Percentiles rank a stretch among this genome's conserved stretches.
Evolutionary conservation across 2,113 vertebrate species (phyloP).

Genomic region (Dromaius novaehollandiae): DNA sequence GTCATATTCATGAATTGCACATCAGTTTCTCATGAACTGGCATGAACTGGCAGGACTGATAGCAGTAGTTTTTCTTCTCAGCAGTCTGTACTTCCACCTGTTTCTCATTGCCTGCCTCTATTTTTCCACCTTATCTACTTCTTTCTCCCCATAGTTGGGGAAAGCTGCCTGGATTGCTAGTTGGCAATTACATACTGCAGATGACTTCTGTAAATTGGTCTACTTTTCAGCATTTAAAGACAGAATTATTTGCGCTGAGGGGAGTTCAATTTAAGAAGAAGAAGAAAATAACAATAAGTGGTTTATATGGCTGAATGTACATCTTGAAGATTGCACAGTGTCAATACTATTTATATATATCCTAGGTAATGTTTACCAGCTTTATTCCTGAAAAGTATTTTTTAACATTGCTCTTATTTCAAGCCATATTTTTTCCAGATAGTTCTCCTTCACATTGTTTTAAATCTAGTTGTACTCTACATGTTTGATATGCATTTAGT

Average conservation of each 20-base stretch:
- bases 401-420: neutral
- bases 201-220: constrained; percentile 11
- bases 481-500: neutral
- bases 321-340: neutral
- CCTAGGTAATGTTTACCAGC: neutral
- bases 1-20: constrained; percentile 56
- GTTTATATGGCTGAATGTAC: neutral
- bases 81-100: constrained; percentile 11
- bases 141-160: neutral
- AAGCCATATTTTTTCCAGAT: neutral
- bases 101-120: constrained; percentile 19
- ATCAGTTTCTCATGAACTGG: constrained; percentile 41
- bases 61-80: constrained; percentile 34
- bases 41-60: constrained; percentile 27
- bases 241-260: neutral
- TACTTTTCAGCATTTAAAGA: neutral
- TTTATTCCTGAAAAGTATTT: neutral
- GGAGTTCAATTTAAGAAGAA: neutral
- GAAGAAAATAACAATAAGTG: neutral
- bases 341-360: neutral
- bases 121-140: constrained; percentile 16
- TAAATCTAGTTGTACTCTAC: neutral
- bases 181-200: constrained; percentile 9
- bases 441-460: neutral
- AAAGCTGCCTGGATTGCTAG: constrained; percentile 4